A percentile compares a stretch with the other conserved stretches of the same genome.
phyloP scores from a whole-genome alignment of 2,888 invertebrate genomes.

The Chymomyza caudatula region DNA sequence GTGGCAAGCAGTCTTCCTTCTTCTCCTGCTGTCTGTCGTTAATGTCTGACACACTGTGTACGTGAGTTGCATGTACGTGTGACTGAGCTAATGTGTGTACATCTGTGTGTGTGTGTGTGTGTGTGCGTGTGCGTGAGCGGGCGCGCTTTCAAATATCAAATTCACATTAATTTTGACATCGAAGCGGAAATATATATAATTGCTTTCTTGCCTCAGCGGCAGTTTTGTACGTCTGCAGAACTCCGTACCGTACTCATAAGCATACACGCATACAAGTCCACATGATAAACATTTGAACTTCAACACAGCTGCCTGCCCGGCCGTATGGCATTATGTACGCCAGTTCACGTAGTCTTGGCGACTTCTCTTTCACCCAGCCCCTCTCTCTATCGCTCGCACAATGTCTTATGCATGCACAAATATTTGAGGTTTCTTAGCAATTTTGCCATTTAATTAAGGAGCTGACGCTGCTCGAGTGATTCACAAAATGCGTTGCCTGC shows the following conservation, averaged over 20 bases:
- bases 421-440: conserved; percentile 52
- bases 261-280: conserved; percentile 9
- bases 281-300: background rate
- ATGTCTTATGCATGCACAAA: conserved; percentile 36
- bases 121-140: conserved; percentile 36
- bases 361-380: background rate
- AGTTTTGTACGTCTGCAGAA: conserved; percentile 2
- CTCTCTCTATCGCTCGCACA: background rate
- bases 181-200: conserved; percentile 72
- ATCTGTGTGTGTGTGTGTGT: conserved; percentile 1
- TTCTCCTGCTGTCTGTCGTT: background rate
- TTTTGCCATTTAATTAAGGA: conserved; percentile 61
- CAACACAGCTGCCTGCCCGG: background rate
- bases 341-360: background rate
- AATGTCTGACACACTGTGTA: background rate
- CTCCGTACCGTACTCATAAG: conserved; percentile 26
- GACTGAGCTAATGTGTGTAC: background rate
- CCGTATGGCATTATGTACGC: background rate
- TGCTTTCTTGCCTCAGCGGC: conserved; percentile 49
- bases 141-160: conserved; percentile 66
- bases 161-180: conserved; percentile 69
- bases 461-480: conserved; percentile 12
- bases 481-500: background rate
- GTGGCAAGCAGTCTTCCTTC: background rate
- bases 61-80: conserved; percentile 1